These are phyloP conservation scores for Oceanites oceanicus DNA, from an alignment of 2,113 vertebrate species.

Conservation along the genomic window DNA sequence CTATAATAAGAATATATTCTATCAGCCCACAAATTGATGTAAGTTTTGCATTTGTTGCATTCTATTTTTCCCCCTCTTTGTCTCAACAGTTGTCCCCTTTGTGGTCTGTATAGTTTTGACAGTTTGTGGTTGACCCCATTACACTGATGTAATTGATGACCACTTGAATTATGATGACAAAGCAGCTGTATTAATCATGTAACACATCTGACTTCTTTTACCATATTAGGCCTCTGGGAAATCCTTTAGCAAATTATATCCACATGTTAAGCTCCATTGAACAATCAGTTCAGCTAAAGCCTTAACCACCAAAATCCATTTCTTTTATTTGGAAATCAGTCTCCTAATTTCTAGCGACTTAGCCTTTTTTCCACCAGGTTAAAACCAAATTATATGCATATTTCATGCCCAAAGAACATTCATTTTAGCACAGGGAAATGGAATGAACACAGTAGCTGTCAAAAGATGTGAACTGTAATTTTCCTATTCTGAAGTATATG, in stretches of 20 bases:
- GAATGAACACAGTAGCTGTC: not conserved
- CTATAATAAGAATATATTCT: not conserved
- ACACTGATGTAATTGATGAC: not conserved
- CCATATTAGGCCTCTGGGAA: constrained; percentile 13
- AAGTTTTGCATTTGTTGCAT: not conserved
- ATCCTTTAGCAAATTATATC: constrained; percentile 32
- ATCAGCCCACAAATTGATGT: not conserved
- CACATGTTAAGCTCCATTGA: constrained; percentile 37
- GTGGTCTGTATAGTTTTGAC: not conserved
- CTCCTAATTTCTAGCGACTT: not conserved
- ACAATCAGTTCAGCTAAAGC: not conserved
- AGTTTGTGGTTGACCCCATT: constrained; percentile 1
- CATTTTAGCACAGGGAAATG: not conserved
- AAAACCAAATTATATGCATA: not conserved
- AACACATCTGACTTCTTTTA: constrained; percentile 28
- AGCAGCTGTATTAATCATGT: not conserved
- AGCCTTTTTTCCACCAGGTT: not conserved
- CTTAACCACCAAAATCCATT: constrained; percentile 9
- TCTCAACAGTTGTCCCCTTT: not conserved
- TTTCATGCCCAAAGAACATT: not conserved
- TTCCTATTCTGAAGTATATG: not conserved
- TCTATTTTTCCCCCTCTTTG: not conserved
- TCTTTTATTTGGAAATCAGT: constrained; percentile 15
- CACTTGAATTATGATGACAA: constrained; percentile 6
- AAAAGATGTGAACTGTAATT: not conserved